Percentiles rank a stretch among this genome's conserved stretches.
Evolutionary conservation across 2,888 invertebrate species (phyloP).

Genomic region (Nymphalis c-album): DNA sequence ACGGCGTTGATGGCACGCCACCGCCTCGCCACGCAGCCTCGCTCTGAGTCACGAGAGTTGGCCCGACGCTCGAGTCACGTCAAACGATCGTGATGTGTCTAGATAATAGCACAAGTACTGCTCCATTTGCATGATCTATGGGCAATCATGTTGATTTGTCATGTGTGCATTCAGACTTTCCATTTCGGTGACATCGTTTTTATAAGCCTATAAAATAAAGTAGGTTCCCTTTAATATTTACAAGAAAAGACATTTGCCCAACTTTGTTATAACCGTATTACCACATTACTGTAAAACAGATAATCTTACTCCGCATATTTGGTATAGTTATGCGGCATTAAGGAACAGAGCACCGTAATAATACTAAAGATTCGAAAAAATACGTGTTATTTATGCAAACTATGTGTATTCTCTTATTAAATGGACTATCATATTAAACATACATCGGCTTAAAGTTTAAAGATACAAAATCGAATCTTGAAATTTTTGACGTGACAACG

Average conservation of each 20-base stretch:
- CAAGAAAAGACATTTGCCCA: slow-evolving; percentile 1
- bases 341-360: slow-evolving; percentile 1
- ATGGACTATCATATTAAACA: slow-evolving; percentile 1
- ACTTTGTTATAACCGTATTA: slow-evolving; percentile 12
- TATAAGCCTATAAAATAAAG: slow-evolving; percentile 9
- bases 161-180: slow-evolving; percentile 53
- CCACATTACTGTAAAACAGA: slow-evolving; percentile 14
- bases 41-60: slow-evolving; percentile 44
- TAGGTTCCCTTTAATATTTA: not conserved
- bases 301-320: slow-evolving; percentile 20
- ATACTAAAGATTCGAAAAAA: slow-evolving; percentile 7
- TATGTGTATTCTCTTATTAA: slow-evolving; percentile 1
- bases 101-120: slow-evolving; percentile 53
- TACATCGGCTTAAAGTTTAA: slow-evolving; percentile 6
- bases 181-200: slow-evolving; percentile 43
- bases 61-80: slow-evolving; percentile 54
- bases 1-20: slow-evolving; percentile 42
- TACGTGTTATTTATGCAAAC: slow-evolving; percentile 18
- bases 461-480: not conserved
- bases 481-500: too few species aligned
- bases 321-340: slow-evolving; percentile 11
- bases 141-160: slow-evolving; percentile 51
- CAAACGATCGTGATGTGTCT: slow-evolving; percentile 55
- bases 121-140: slow-evolving; percentile 55
- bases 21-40: slow-evolving; percentile 40